Evolutionary conservation across 2,113 vertebrate genomes (phyloP).

Genomic region (Atrichornis clamosus): DNA sequence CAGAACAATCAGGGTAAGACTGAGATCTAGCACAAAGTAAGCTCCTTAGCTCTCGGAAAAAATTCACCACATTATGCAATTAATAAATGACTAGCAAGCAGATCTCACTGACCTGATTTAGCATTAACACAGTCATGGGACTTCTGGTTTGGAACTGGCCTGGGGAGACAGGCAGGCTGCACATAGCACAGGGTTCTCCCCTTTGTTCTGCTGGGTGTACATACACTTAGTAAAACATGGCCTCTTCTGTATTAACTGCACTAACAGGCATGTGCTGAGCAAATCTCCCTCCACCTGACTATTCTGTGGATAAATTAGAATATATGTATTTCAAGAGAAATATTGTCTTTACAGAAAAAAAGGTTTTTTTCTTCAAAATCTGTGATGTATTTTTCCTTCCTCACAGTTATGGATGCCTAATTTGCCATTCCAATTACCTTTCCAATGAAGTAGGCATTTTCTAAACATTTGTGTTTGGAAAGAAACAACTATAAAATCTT

Average conservation of each 20-base stretch:
- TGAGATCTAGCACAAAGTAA: not conserved
- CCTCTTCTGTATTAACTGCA: not conserved
- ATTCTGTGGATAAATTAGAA: not conserved
- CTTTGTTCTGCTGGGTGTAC: not conserved
- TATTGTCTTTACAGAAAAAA: not conserved
- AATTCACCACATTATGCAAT: not conserved
- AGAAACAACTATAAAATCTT: not conserved
- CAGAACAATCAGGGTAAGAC: not conserved
- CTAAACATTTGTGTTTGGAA: not conserved
- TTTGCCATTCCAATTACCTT: not conserved
- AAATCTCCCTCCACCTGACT: not conserved
- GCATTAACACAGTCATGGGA: fast-evolving
- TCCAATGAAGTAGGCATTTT: not conserved
- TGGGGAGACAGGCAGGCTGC: not conserved
- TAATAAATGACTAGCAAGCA: not conserved
- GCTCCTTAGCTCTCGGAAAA: not conserved
- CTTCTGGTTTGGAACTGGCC: not conserved
- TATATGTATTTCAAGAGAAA: not conserved
- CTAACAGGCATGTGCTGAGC: not conserved
- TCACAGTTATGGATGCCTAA: not conserved
- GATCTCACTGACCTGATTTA: not conserved
- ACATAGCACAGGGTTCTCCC: fast-evolving
- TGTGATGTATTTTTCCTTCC: not conserved
- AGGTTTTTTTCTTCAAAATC: not conserved
- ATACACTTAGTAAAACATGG: not conserved